Conservation (phyloP, 2,797 vertebrate species). For the Sebastes cheni region DNA sequence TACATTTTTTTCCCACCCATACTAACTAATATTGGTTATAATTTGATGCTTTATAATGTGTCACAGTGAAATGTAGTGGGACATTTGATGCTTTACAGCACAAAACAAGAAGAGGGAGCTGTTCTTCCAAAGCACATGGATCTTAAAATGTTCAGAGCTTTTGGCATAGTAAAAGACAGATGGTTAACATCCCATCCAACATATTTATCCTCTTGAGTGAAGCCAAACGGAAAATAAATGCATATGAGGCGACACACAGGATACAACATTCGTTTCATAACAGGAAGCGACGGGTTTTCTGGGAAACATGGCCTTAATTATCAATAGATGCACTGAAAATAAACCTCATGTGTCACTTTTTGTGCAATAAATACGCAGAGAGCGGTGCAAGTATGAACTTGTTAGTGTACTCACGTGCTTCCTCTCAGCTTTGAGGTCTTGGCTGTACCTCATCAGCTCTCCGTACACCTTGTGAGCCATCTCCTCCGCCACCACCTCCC, state of each 20-base stretch:
- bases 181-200: slow-evolving; percentile 57
- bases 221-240: slow-evolving; percentile 44
- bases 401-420: slow-evolving; percentile 88
- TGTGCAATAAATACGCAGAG: neutral
- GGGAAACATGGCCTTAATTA: neutral
- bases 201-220: slow-evolving; percentile 45
- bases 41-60: neutral
- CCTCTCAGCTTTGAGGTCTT: slow-evolving; percentile 94
- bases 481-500: slow-evolving; percentile 98
- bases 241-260: neutral
- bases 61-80: neutral
- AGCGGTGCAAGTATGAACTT: neutral
- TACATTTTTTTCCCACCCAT: too few relatives aligned
- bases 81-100: neutral
- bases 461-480: slow-evolving; percentile 95
- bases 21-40: too few relatives aligned
- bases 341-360: neutral
- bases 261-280: slow-evolving; percentile 20
- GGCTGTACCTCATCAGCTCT: slow-evolving; percentile 95
- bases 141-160: neutral
- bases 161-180: slow-evolving; percentile 38
- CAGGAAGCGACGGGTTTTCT: slow-evolving; percentile 14
- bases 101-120: slow-evolving; percentile 9
- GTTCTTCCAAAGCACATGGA: slow-evolving; percentile 24
- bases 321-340: neutral